Evolutionary conservation across 2,888 invertebrate genomes (phyloP).

Genomic region (Tetrapedia diversipes): DNA sequence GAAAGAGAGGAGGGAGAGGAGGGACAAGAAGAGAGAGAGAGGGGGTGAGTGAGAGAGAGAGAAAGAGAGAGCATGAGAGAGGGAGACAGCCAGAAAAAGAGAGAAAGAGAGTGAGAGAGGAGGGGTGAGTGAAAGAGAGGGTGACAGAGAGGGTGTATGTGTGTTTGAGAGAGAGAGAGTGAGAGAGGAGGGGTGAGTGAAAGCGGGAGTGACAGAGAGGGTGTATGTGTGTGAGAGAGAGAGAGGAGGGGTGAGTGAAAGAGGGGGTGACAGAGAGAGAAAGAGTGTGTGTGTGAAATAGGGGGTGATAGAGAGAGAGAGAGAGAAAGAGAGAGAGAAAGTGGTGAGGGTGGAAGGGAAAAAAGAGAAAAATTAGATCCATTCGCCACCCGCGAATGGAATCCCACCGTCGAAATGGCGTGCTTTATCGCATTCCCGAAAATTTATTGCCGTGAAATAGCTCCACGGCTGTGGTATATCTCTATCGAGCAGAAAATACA

Average conservation of each 20-base stretch:
- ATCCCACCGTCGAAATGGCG: constrained; percentile 62
- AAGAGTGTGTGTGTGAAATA: too few species aligned
- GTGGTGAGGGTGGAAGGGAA: too few species aligned
- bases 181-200: not conserved
- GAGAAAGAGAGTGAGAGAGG: too few species aligned
- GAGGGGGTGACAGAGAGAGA: constrained; percentile 7
- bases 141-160: not conserved
- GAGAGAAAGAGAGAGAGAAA: not conserved
- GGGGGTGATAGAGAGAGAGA: too few species aligned
- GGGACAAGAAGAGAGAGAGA: constrained; percentile 43
- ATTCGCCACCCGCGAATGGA: constrained; percentile 56
- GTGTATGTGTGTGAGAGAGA: too few species aligned
- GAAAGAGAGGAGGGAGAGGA: too few species aligned
- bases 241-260: not conserved
- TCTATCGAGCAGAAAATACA: constrained; percentile 60
- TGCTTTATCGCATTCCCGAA: constrained; percentile 67
- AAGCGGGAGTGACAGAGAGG: too few species aligned
- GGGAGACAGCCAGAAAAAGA: too few species aligned
- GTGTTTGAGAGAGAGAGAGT: constrained; percentile 15
- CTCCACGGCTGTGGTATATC: constrained; percentile 54
- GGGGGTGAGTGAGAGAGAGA: too few species aligned
- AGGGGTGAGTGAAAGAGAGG: not conserved
- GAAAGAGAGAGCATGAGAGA: too few species aligned
- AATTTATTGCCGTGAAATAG: constrained; percentile 67
- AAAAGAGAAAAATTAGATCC: constrained; percentile 61